These are phyloP conservation scores for Drosophila mauritiana DNA, from an alignment of 1,140 invertebrate genomes.

Conservation along the genomic window DNA sequence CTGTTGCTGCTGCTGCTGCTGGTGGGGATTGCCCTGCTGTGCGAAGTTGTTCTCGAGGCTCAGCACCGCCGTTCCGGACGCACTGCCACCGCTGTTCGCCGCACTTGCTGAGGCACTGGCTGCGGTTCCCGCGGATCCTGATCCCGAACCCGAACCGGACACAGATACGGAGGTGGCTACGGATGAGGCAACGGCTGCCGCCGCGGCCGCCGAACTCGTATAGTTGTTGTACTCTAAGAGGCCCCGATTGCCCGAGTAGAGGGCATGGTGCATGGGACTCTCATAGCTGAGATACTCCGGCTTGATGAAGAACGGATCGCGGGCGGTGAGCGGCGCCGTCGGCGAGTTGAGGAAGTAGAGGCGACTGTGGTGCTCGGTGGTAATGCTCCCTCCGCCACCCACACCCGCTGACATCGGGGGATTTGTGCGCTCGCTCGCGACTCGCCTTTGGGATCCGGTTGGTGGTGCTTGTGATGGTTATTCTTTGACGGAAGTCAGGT, in stretches of 20 bases:
- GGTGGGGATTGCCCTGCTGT: conserved; percentile 44
- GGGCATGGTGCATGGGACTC: conserved; percentile 81
- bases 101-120: conserved; percentile 16
- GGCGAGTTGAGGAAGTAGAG: conserved; percentile 82
- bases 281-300: conserved; percentile 84
- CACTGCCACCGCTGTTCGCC: conserved; percentile 3
- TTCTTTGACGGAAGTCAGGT: too few relatives aligned
- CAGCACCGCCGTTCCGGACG: conserved; percentile 29
- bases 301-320: conserved; percentile 82
- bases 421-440: conserved; percentile 61
- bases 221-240: conserved; percentile 81
- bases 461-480: background rate
- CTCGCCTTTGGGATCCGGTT: background rate
- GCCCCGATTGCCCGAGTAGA: conserved; percentile 75
- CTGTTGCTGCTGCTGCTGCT: conserved; percentile 50
- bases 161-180: conserved; percentile 38
- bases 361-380: conserved; percentile 83
- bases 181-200: conserved; percentile 50
- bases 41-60: conserved; percentile 64
- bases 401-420: conserved; percentile 78
- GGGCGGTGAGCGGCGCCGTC: conserved; percentile 65
- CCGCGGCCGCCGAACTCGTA: conserved; percentile 69
- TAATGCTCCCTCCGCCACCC: conserved; percentile 84
- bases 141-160: conserved; percentile 42
- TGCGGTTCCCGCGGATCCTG: conserved; percentile 16